Conservation (phyloP, 2,888 invertebrate genomes). For the Dryobotodes eremita region DNA sequence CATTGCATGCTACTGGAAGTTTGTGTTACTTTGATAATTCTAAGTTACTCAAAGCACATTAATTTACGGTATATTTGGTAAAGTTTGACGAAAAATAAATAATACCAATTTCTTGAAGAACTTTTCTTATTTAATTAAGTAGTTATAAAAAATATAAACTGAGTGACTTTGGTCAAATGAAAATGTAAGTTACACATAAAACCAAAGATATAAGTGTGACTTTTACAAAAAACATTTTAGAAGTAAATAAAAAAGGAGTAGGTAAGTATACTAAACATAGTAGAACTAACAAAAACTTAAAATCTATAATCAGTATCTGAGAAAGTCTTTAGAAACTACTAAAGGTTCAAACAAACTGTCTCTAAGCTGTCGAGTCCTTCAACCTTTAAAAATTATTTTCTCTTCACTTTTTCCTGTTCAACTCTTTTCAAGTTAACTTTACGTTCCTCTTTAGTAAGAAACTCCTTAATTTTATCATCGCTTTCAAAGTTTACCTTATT, state of each 20-base stretch:
- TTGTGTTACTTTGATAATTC: not conserved
- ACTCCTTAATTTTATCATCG: slow-evolving; percentile 1
- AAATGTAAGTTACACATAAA: not conserved
- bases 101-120: not conserved
- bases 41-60: not conserved
- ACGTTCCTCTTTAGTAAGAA: slow-evolving; percentile 23
- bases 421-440: slow-evolving; percentile 37
- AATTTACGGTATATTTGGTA: not conserved
- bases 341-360: not conserved
- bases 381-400: not conserved
- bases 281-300: not conserved
- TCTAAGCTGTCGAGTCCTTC: no score
- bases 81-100: not conserved
- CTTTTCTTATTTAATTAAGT: not conserved
- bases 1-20: not conserved
- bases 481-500: slow-evolving; percentile 24
- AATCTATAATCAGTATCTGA: slow-evolving; percentile 5
- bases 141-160: not conserved
- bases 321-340: not conserved
- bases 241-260: not conserved
- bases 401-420: not conserved
- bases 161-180: not conserved
- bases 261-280: not conserved
- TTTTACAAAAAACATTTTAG: no score
- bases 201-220: not conserved